A percentile compares a stretch with the other conserved stretches of the same genome.
phyloP scores from a whole-genome alignment of 92 coral and sea anemone species.

The Epizoanthus ramosus region DNA sequence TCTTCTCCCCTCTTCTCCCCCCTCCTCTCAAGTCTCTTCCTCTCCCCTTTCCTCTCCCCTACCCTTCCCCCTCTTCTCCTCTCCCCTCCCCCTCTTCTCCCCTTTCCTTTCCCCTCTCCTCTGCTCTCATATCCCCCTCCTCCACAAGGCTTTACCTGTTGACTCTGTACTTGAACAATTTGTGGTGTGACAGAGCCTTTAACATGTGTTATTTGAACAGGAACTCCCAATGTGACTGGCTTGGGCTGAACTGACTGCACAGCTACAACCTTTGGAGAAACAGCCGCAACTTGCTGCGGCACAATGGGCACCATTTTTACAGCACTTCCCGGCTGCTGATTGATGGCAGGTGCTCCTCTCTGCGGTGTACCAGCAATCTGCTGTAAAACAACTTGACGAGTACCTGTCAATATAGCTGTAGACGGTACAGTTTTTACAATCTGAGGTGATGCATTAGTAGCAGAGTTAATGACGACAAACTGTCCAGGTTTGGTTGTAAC shows the following conservation, averaged over 20 bases:
- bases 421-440: slow-evolving; percentile 29
- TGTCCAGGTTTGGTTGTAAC: slow-evolving; percentile 19
- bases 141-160: slow-evolving; percentile 9
- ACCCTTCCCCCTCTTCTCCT: too few relatives aligned
- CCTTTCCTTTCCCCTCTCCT: too few relatives aligned
- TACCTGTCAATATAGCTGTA: slow-evolving; percentile 15
- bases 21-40: too few relatives aligned
- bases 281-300: slow-evolving; percentile 28
- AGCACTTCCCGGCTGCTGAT: neutral
- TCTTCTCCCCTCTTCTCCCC: too few relatives aligned
- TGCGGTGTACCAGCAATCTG: neutral
- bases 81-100: too few relatives aligned
- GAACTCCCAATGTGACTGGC: slow-evolving; percentile 1
- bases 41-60: too few relatives aligned
- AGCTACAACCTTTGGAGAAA: slow-evolving; percentile 27
- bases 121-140: too few relatives aligned
- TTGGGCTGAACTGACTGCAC: slow-evolving; percentile 12
- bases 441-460: slow-evolving; percentile 29
- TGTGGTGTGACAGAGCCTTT: slow-evolving; percentile 37
- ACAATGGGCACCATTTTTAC: slow-evolving; percentile 22
- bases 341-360: neutral
- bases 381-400: slow-evolving; percentile 21
- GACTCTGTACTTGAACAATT: slow-evolving; percentile 31
- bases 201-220: slow-evolving; percentile 5
- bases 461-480: slow-evolving; percentile 19